A percentile compares a stretch with the other conserved stretches of the same genome.
Conservation (phyloP, 2,113 vertebrate genomes). For the Gavia stellata region DNA sequence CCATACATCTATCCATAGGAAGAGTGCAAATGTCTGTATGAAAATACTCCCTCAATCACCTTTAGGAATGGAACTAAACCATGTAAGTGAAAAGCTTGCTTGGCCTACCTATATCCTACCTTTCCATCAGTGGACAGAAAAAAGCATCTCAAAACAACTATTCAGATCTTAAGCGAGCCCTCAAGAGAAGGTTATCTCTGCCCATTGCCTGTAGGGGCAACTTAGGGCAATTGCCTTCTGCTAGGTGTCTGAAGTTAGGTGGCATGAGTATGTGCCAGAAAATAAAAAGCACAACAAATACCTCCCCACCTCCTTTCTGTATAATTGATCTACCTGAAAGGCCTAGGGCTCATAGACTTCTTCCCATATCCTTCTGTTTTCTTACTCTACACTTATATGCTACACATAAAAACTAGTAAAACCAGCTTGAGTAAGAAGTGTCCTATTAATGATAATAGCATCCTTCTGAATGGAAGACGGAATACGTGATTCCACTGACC, state of each 20-base stretch:
- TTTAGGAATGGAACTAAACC: neutral
- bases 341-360: neutral
- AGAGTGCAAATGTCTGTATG: neutral
- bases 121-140: neutral
- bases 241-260: neutral
- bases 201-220: neutral
- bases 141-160: neutral
- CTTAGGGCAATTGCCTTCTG: neutral
- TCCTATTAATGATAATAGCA: fast-evolving
- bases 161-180: neutral
- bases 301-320: neutral
- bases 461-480: neutral
- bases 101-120: neutral
- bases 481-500: fast-evolving
- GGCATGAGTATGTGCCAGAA: neutral
- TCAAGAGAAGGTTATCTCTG: neutral
- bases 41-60: neutral
- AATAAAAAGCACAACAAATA: neutral
- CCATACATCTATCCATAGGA: neutral
- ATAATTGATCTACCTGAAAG: neutral
- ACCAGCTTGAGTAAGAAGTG: neutral
- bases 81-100: neutral
- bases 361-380: neutral
- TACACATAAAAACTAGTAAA: neutral
- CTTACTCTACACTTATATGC: neutral